A percentile compares a stretch with the other conserved stretches of the same genome.
These are phyloP conservation scores for Cotesia vestalis DNA, from an alignment of 1,140 invertebrate species.

Conservation along the genomic window DNA sequence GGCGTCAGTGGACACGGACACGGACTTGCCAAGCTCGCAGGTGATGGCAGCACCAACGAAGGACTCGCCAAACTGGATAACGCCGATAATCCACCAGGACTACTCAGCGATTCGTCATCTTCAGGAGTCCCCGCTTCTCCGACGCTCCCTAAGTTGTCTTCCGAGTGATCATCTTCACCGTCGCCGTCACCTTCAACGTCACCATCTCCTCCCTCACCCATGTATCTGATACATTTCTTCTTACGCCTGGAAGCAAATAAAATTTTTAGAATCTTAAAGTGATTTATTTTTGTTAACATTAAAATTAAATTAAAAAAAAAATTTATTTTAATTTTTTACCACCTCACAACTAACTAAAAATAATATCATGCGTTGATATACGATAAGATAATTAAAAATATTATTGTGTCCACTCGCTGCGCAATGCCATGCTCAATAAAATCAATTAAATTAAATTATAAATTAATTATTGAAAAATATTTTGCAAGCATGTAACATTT, in stretches of 20 bases:
- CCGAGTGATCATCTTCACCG: conserved; percentile 74
- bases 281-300: not conserved
- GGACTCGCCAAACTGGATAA: conserved; percentile 82
- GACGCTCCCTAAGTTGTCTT: conserved; percentile 82
- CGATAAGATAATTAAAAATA: conserved; percentile 7
- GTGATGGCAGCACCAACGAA: conserved; percentile 73
- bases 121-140: conserved; percentile 76
- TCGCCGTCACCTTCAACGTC: conserved; percentile 74
- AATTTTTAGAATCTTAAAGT: not conserved
- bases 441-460: conserved; percentile 51
- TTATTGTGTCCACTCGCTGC: conserved; percentile 48
- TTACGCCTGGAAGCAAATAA: conserved; percentile 83
- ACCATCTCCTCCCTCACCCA: conserved; percentile 77
- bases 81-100: conserved; percentile 78
- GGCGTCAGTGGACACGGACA: conserved; percentile 64
- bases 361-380: conserved; percentile 28
- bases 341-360: conserved; percentile 6
- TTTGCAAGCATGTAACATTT: conserved; percentile 40
- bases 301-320: not conserved
- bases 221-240: conserved; percentile 97
- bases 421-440: conserved; percentile 61
- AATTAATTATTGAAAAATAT: conserved; percentile 40
- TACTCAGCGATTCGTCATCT: conserved; percentile 79
- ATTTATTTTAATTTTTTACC: conserved; percentile 5
- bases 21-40: conserved; percentile 75